These are phyloP conservation scores for Pogoniulus pusillus DNA, from an alignment of 2,797 vertebrate species.

Conservation along the genomic window DNA sequence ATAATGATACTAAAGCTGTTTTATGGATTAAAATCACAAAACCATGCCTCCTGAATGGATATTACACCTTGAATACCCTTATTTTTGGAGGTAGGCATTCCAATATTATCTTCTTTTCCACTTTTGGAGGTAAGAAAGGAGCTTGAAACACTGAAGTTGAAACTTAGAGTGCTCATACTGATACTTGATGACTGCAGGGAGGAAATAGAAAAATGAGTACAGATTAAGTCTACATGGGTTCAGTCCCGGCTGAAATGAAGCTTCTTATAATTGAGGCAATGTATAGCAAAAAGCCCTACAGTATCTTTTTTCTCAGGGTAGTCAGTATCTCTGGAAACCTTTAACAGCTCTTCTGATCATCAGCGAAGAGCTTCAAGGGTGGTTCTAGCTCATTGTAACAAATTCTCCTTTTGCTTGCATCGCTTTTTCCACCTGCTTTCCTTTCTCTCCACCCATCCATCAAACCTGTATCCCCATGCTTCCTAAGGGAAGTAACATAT, in stretches of 20 bases:
- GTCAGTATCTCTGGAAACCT: neutral
- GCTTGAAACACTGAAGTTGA: neutral
- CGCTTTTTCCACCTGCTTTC: neutral
- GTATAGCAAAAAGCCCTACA: neutral
- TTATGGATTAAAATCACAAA: neutral
- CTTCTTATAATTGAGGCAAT: neutral
- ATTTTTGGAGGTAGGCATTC: neutral
- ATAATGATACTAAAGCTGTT: neutral
- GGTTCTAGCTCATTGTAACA: neutral
- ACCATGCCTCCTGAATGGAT: neutral
- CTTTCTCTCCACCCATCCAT: neutral
- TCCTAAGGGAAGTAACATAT: neutral
- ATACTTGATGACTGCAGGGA: neutral
- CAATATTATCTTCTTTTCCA: neutral
- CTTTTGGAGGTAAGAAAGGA: neutral
- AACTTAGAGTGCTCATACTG: neutral
- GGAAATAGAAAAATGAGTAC: constrained; percentile 4
- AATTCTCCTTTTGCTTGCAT: neutral
- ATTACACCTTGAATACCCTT: neutral
- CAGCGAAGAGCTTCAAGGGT: neutral
- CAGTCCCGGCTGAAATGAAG: neutral
- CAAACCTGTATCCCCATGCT: neutral
- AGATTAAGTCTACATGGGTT: neutral
- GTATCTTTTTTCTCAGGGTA: neutral
- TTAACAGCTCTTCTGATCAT: neutral